Base-by-base conservation (phyloP, 2,113 vertebrate species). In the Cyanistes caeruleus region DNA sequence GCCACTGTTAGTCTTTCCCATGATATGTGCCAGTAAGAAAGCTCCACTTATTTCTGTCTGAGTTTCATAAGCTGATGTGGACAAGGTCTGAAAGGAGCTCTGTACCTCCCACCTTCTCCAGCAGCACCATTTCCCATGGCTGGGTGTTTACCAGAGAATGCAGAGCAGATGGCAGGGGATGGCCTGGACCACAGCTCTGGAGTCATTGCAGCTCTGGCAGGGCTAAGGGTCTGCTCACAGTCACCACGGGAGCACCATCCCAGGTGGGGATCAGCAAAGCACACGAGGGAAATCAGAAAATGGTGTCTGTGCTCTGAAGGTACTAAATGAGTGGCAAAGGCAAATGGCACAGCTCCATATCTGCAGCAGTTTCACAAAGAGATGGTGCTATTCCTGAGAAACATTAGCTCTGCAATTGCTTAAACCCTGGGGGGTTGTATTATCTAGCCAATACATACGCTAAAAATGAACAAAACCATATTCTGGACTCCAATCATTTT, bases 381-480 rank as follows among this genome's bases (percentile, higher is more conserved):
- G 11, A 28, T 44, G 79, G 55, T 55, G 84, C 39, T 64, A 23
- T 44, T 84, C 52, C 64, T 84, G 39, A 51, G 56, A 82, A 89
- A 59, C 39, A n/a, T 68, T 72, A 93, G 27, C 52, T 87, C 56
- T 91, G 60, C 46, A 44, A 56, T 89, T 82, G 77, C 77, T 78
- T 94, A 94, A 91, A 75, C 62, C 69, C 84, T 28, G 48, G 62
- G 35, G 84, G 75, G 93, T 91, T 91, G 44, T 89, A 78, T 84
- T 93, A 87, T 82, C 92, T 91, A 75, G 64, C 60, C 69, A 75
- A 67, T 75, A 59, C 84, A 81, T 41, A 63, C 4, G 4, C 52
- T 87, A 59, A 65, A 87, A 84, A 93, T 75, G 39, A 89, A 72
- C 35, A 89, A 94, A 94, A 63, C 24, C 28, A 35, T 82, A 84